Evolutionary conservation across 2,797 vertebrate genomes (phyloP).

Genomic region (Podarcis siculus): DNA sequence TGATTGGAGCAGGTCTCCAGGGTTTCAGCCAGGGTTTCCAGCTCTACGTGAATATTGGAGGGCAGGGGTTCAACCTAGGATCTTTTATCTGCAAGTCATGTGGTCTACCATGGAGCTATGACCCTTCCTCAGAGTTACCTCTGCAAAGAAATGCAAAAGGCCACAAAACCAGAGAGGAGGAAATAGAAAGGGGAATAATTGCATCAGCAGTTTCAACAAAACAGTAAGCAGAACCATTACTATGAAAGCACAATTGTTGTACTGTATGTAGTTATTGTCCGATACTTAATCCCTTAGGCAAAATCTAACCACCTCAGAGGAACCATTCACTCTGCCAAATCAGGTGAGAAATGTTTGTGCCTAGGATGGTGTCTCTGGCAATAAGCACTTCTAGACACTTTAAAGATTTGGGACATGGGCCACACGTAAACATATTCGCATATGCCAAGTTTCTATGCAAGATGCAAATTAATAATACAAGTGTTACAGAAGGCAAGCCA

Average conservation of each 20-base stretch:
- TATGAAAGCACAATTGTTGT: neutral
- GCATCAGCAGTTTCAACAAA: neutral
- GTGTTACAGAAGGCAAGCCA: no score
- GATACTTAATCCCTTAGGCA: neutral
- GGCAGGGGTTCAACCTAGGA: no score
- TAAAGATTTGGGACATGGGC: no score
- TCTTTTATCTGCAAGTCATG: no score
- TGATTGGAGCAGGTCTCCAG: no score
- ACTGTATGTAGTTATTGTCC: neutral
- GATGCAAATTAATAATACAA: no score
- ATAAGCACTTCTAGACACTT: neutral
- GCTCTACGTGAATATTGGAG: no score
- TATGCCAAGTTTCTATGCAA: no score
- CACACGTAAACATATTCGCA: no score
- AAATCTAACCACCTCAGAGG: neutral
- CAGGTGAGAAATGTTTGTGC: neutral
- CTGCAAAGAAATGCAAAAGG: neutral
- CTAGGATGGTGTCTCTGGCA: neutral
- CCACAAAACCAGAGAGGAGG: neutral
- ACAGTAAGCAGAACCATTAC: neutral
- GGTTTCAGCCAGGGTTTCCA: no score
- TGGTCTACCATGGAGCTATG: no score
- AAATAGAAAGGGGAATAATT: neutral
- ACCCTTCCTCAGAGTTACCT: neutral
- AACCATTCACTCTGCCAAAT: neutral